These are phyloP conservation scores for Cyphomyrus plagiostoma DNA, from an alignment of 2,113 vertebrate species.

Conservation along the genomic window DNA sequence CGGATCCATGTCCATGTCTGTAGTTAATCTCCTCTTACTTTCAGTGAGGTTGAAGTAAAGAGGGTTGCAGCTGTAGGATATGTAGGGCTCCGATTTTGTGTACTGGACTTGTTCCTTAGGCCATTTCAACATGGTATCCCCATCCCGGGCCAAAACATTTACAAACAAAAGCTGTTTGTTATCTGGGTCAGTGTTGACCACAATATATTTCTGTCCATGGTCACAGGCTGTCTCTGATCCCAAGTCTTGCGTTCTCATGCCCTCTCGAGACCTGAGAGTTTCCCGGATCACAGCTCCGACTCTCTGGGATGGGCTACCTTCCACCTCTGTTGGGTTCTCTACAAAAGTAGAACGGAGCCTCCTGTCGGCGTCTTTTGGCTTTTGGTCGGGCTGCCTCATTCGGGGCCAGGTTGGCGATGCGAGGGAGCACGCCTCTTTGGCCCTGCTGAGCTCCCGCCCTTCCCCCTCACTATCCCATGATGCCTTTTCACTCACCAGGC, in stretches of 20 bases:
- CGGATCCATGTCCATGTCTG: slow-evolving; percentile 35
- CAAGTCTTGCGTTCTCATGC: slow-evolving; percentile 31
- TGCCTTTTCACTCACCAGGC: slow-evolving; percentile 28
- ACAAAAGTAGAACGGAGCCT: slow-evolving; percentile 37
- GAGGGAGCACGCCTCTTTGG: neutral
- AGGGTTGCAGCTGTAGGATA: slow-evolving; percentile 92
- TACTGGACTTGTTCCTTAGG: slow-evolving; percentile 78
- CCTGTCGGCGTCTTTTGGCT: neutral
- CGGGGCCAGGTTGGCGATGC: neutral
- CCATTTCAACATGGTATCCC: slow-evolving; percentile 75
- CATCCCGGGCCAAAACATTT: slow-evolving; percentile 77
- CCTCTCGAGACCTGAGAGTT: slow-evolving; percentile 18
- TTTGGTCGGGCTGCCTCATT: neutral
- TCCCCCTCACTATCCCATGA: slow-evolving; percentile 27
- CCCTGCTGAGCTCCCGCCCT: slow-evolving; percentile 19
- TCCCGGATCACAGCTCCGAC: neutral
- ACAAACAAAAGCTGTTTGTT: slow-evolving; percentile 58
- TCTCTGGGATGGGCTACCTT: slow-evolving; percentile 25
- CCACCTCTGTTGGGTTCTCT: slow-evolving; percentile 32
- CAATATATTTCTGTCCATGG: slow-evolving; percentile 30
- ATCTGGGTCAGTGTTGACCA: slow-evolving; percentile 35
- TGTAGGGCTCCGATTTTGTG: slow-evolving; percentile 79
- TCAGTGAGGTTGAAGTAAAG: slow-evolving; percentile 67
- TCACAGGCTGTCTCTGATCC: slow-evolving; percentile 18
- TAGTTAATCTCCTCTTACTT: slow-evolving; percentile 42